Evolutionary conservation across 2,113 vertebrate species (phyloP), one percentile per base, ranked within the genome.

Genomic region (Heterotis niloticus): DNA sequence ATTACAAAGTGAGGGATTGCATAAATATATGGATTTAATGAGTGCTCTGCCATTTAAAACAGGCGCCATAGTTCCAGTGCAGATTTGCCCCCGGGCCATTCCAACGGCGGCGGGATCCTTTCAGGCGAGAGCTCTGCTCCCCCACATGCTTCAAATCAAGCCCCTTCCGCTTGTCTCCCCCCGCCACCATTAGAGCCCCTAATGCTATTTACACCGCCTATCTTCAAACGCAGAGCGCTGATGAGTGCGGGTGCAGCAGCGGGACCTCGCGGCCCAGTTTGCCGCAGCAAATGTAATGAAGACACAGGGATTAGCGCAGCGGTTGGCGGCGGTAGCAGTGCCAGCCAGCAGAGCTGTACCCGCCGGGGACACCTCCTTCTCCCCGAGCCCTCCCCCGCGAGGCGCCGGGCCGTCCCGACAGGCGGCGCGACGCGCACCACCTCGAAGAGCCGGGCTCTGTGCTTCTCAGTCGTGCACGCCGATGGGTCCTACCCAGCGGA

Each of bases 291-390:
- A 86, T 87, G 85, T 87, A 90, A 89, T 88, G 86, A 89, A 92
- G 89, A 92, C 87, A 88, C 86, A 87, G 84, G 90, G 85, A 90
- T 90, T 90, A 92, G 90, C 90, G 89, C 86, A 85, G 88, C 88
- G 87, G 84, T 87, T 86, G 89, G 84, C 88, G 89, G 89, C 88
- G 87, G 86, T 44, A 89, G 10, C 20, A 88, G 85, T 87, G 87
- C 84, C 79, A 90, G 90, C 88, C 90, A 88, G 84, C 16, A 84
- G 86, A 88, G 85, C 34, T 67, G 26, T 64, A 69, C 78, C 75
- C 65, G 65, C 69, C 76, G 85, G 88, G 86, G 87, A 82, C 28
- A 17, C 59, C 64, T 34, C n/a, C 89, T 86, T 84, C 84, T 89
- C 87, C 88, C 90, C 86, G 86, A 88, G 87, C 86, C 83, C 78